These are phyloP conservation scores for Aleiodes alternator DNA, from an alignment of 2,888 invertebrate species.

Conservation along the genomic window DNA sequence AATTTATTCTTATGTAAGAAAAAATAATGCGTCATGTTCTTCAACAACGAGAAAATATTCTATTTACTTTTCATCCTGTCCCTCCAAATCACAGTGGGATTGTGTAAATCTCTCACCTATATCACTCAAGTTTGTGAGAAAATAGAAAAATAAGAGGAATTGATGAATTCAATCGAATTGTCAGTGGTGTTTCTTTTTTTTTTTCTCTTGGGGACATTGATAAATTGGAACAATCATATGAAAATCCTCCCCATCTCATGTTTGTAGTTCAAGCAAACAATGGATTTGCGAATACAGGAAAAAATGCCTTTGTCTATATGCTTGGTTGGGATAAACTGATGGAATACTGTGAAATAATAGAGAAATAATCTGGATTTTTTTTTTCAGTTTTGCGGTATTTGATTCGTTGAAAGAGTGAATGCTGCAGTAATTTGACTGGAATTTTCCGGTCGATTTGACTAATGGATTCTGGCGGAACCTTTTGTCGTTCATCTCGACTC, in stretches of 20 bases:
- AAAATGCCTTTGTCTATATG: background rate
- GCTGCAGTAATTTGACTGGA: background rate
- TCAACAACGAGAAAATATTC: no score
- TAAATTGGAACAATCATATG: slow-evolving; percentile 9
- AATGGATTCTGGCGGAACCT: background rate
- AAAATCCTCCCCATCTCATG: background rate
- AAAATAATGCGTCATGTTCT: no score
- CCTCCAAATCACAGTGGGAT: no score
- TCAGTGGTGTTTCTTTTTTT: background rate
- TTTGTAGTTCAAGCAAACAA: no score
- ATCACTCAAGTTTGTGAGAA: no score
- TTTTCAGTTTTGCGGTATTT: background rate
- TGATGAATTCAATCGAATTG: background rate
- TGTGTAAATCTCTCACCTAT: no score
- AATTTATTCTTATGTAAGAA: no score
- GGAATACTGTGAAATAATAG: no score
- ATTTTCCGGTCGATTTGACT: background rate
- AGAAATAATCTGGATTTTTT: background rate
- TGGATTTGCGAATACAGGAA: background rate
- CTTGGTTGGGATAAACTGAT: background rate
- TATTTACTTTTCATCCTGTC: no score
- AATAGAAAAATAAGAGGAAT: no score
- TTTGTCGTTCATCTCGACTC: no score
- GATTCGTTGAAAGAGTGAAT: background rate
- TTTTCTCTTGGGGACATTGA: background rate